Evolutionary conservation across 2,888 invertebrate species (phyloP), one percentile per base, ranked within the genome.

Genomic region (Dryococelus australis): DNA sequence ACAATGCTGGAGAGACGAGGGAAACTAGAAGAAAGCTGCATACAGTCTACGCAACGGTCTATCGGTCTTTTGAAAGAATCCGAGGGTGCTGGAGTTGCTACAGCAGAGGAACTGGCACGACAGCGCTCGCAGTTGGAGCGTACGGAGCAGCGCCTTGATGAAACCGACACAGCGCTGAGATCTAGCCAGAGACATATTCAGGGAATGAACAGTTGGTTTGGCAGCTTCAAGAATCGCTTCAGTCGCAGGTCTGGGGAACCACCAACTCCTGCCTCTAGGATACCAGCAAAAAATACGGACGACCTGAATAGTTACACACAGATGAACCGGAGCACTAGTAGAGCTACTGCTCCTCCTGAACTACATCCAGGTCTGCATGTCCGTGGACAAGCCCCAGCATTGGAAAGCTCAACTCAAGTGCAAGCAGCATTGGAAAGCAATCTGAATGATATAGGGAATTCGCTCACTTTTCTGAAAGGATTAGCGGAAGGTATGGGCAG

Each of bases 401-500:
- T n/a, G 65, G 1, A 10, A 47, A 65, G 65, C n/a, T 65, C 65
- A 8, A 16, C 8, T 24, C 65, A 65, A 24, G 65, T 65, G 65
- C 65, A 65, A 24, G 65, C 65, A 65, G 65, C 24, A n/a, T 65
- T 83, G 83, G 83, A 83, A 28, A 12, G n/a, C 12, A 83, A 83
- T 83, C 35, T 83, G 43, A 28, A 35, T 16, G 83, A 83, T 24
- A 83, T 83, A 16, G 83, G 83, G 1, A 20, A 83, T 43, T 35
- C 83, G 12, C 24, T 83, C 9, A 83, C 35, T 35, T 43, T 28
- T 83, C n/a, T 83, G 43, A 83, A 83, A 43, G 83, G 83, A 35
- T 35, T 83, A 43, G 83, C 83, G 5, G 35, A 83, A 83, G 83
- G 83, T 35, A 10, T 83, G 24, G 24, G 83, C 35, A 43, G 24